phyloP scores from a whole-genome alignment of 2,797 vertebrate species.

The Rhabdophis nuchalis region DNA sequence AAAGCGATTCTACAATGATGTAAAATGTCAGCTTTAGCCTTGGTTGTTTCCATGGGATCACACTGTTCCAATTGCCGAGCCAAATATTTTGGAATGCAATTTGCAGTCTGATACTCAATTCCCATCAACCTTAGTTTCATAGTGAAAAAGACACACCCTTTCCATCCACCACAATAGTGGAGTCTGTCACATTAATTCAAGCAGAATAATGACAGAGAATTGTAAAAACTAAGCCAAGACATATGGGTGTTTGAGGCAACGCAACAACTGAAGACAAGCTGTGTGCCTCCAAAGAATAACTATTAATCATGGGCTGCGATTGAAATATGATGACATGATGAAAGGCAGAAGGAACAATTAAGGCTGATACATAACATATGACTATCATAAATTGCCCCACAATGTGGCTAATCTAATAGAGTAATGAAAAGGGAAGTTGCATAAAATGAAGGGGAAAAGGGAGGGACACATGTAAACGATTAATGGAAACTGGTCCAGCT shows the following conservation, averaged over 20 bases:
- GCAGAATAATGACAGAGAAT: conserved; percentile 20
- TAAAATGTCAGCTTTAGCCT: neutral
- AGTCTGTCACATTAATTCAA: neutral
- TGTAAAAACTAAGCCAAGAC: conserved; percentile 27
- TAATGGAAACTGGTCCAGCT: neutral
- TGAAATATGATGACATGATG: conserved; percentile 43
- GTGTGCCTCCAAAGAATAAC: conserved; percentile 24
- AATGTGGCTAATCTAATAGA: conserved; percentile 49
- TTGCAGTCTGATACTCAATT: conserved; percentile 21
- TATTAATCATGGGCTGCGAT: conserved; percentile 14
- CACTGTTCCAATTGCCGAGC: neutral
- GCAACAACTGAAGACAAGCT: conserved; percentile 25
- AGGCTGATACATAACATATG: conserved; percentile 49
- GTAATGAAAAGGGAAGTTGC: conserved; percentile 27
- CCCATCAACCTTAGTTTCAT: neutral
- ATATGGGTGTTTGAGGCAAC: conserved; percentile 21
- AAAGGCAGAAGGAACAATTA: conserved; percentile 52
- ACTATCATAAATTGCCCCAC: conserved; percentile 29
- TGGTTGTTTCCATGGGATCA: neutral
- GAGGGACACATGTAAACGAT: conserved; percentile 20
- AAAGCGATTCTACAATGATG: neutral
- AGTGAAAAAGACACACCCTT: conserved; percentile 34
- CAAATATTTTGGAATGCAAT: conserved; percentile 5
- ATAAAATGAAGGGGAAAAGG: conserved; percentile 26
- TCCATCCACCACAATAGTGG: neutral